Evolutionary conservation across 2,888 invertebrate species (phyloP).

Genomic region (Stictocephala bisonia): DNA sequence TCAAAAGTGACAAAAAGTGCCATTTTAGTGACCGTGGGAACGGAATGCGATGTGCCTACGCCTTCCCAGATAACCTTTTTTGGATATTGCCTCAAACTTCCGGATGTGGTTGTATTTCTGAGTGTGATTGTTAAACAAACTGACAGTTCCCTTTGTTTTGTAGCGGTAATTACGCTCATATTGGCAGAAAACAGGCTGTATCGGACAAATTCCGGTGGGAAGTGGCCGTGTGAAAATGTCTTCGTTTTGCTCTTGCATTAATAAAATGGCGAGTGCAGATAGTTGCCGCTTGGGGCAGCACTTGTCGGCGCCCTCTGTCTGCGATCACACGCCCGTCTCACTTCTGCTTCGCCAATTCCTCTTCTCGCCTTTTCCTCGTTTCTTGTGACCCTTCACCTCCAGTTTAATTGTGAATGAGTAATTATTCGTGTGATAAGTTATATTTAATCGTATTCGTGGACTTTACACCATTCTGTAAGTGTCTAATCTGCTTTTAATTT

Average conservation of each 20-base stretch:
- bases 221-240: slow-evolving; percentile 34
- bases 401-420: too few relatives aligned
- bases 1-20: too few relatives aligned
- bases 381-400: too few relatives aligned
- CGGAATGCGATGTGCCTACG: slow-evolving; percentile 22
- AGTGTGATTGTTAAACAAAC: too few relatives aligned
- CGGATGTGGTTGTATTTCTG: too few relatives aligned
- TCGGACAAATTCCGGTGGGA: slow-evolving; percentile 28
- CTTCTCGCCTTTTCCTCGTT: background rate
- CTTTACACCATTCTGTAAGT: too few relatives aligned
- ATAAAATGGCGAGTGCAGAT: slow-evolving; percentile 19
- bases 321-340: background rate
- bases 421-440: too few relatives aligned
- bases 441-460: too few relatives aligned
- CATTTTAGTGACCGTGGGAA: slow-evolving; percentile 34
- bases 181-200: too few relatives aligned
- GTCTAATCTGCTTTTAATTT: too few relatives aligned
- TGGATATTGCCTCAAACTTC: slow-evolving; percentile 23
- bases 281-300: slow-evolving; percentile 29
- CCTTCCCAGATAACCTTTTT: background rate
- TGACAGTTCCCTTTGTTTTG: too few relatives aligned
- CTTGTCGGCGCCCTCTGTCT: background rate
- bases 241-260: slow-evolving; percentile 39
- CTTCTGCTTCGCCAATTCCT: background rate
- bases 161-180: too few relatives aligned